Base-by-base conservation (phyloP, 2,113 vertebrate genomes). In the Alaudala cheleensis region DNA sequence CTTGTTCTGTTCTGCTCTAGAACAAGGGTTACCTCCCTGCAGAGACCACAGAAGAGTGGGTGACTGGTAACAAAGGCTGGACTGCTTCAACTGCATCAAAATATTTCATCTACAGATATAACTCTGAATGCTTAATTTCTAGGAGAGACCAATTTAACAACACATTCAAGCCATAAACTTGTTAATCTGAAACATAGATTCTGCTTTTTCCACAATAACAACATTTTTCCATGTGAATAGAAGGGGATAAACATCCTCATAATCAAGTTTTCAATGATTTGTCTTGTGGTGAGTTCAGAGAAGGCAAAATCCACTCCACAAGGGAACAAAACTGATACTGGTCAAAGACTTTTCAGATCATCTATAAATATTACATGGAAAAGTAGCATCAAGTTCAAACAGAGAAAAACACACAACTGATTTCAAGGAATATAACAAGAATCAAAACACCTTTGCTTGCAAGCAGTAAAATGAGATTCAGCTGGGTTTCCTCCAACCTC, bases 241-340 rank as follows among this genome's bases (percentile, higher is more conserved):
- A 50, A 6, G 4, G 8, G 2, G 6, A 2, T 3, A 7, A 4
- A 25, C 0, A 6, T 34, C 42, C 14, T 58, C 33, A 29, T 3
- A 49, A 23, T 17, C 26, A 88, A 23, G 14, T 12, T 37, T 23
- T n/a, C 37, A 37, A 37, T n/a, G 2, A 60, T 4, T 16, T 40
- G 69, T 31, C 72, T 47, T 22, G 5, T 53, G 8, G 3, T 60
- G 50, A 39, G 29, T 51, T 72, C 26, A 77, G 26, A 65, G 26
- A 42, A n/a, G 6, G 5, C 9, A 1, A 34, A 86, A 84, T 14
- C 29, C 5, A 21, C 3, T 40, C 19, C 2, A 5, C 14, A 82
- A 39, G 7, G 4, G 14, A 94, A 31, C 10, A 45, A 82, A 85
- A 82, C 4, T 31, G 11, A 44, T 47, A 56, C 3, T 14, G 26